A percentile compares a stretch with the other conserved stretches of the same genome.
Conservation (phyloP, 2,113 vertebrate species). For the Hylia prasina region DNA sequence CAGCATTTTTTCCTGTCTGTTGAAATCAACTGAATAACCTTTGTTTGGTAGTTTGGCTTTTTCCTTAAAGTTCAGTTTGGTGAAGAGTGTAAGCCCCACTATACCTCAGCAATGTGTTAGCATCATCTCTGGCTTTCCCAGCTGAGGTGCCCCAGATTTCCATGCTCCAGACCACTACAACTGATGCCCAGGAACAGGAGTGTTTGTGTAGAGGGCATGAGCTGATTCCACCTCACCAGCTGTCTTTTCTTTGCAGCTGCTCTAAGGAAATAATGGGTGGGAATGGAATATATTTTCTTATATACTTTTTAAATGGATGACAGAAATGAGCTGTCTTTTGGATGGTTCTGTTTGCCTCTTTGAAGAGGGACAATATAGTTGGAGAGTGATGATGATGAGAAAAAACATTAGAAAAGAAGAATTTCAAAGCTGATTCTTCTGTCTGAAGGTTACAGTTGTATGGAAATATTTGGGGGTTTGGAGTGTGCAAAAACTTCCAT, state of each 20-base stretch:
- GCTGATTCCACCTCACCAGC: background rate
- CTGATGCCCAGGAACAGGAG: background rate
- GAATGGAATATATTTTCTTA: background rate
- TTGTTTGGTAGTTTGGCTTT: background rate
- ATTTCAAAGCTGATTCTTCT: background rate
- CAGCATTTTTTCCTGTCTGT: background rate
- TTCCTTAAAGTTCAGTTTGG: background rate
- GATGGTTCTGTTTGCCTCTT: background rate
- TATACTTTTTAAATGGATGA: background rate
- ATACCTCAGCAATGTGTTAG: background rate
- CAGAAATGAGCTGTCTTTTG: background rate
- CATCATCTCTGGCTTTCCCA: background rate
- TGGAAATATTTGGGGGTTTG: background rate
- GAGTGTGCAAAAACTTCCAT: background rate
- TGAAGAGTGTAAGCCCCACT: background rate
- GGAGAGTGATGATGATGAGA: background rate
- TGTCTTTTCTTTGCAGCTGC: background rate
- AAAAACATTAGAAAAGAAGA: background rate
- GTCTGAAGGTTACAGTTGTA: background rate
- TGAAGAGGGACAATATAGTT: background rate
- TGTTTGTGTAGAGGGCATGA: background rate
- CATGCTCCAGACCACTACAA: background rate
- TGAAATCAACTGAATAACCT: background rate
- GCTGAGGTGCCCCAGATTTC: background rate
- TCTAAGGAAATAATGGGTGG: background rate